Conservation (phyloP, 2,113 vertebrate species). For the Proteles cristata region DNA sequence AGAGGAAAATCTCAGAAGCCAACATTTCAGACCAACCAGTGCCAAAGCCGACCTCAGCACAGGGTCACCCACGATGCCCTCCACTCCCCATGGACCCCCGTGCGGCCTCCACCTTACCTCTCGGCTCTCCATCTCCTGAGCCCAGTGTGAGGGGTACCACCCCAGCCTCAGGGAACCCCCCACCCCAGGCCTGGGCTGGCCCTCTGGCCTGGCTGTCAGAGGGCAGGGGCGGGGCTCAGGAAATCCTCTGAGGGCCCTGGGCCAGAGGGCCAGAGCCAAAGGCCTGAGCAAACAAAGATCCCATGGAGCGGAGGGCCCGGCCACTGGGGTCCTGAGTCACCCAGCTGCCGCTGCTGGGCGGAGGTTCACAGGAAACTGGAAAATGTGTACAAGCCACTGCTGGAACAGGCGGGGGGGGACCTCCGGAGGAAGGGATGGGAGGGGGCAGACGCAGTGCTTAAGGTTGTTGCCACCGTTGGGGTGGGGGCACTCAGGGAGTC, state of each 20-base stretch:
- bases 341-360: constrained; percentile 58
- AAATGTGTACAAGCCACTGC: constrained; percentile 74
- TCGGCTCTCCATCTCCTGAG: constrained; percentile 52
- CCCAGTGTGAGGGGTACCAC: neutral
- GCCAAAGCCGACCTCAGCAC: neutral
- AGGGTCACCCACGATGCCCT: neutral
- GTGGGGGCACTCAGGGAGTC: neutral
- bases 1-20: neutral
- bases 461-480: neutral
- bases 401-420: constrained; percentile 13
- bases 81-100: neutral
- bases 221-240: constrained; percentile 79
- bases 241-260: constrained; percentile 79
- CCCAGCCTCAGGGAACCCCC: neutral
- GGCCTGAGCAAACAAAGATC: constrained; percentile 79
- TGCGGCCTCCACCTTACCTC: constrained; percentile 59
- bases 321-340: constrained; percentile 81
- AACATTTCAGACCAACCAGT: neutral
- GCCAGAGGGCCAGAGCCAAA: constrained; percentile 66
- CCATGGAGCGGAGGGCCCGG: constrained; percentile 64
- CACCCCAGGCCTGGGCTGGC: neutral
- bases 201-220: neutral
- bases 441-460: neutral
- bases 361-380: constrained; percentile 79
- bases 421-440: neutral